Evolutionary conservation across 2,888 invertebrate species (phyloP).

Genomic region (Exephanes ischioxanthus): DNA sequence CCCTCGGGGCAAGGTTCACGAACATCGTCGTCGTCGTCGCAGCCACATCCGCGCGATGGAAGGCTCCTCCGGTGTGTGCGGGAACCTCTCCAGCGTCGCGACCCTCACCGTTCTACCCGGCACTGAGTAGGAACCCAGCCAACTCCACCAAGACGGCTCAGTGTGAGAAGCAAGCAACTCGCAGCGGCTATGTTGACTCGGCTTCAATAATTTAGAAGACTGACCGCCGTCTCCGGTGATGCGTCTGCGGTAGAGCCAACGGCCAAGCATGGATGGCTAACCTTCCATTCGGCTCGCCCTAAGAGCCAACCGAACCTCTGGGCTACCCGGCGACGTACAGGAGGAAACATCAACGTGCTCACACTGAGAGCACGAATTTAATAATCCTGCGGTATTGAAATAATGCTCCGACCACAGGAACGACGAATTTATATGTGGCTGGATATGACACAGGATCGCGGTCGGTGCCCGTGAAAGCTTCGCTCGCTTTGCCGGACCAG

Average conservation of each 20-base stretch:
- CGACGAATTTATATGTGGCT: not conserved
- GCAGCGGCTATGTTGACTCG: constrained; percentile 69
- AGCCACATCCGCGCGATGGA: not conserved
- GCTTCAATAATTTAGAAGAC: constrained; percentile 73
- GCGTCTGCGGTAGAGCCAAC: constrained; percentile 63
- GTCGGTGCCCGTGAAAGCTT: not conserved
- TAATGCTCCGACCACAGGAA: not conserved
- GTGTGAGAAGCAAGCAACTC: constrained; percentile 48
- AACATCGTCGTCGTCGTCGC: constrained; percentile 29
- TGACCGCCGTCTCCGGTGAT: constrained; percentile 69
- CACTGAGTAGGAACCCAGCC: not conserved
- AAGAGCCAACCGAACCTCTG: not conserved
- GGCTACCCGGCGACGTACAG: not conserved
- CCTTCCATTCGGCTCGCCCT: constrained; percentile 29
- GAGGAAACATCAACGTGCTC: constrained; percentile 9
- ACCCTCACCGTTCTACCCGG: constrained; percentile 9
- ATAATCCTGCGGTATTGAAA: constrained; percentile 9
- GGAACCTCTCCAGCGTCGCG: constrained; percentile 45
- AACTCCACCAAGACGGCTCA: constrained; percentile 4
- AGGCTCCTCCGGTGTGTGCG: constrained; percentile 59
- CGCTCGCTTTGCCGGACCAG: not conserved
- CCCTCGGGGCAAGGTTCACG: constrained; percentile 42
- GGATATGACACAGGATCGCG: not conserved
- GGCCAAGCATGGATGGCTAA: constrained; percentile 23
- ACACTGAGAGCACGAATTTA: constrained; percentile 14